Evolutionary conservation across 2,888 invertebrate species (phyloP).

Genomic region (Tachina fera): DNA sequence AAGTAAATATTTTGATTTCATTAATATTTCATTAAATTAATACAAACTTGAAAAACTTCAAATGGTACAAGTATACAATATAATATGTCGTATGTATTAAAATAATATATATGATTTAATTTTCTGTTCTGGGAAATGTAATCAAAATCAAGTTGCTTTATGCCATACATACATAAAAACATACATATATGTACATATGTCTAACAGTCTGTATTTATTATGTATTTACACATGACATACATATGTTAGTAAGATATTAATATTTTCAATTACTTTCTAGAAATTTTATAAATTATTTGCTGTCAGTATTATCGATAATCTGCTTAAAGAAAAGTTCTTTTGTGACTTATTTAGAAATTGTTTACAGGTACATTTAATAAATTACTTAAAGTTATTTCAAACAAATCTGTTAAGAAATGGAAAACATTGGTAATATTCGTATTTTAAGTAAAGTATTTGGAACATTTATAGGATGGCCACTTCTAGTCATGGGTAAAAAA

Average conservation of each 20-base stretch:
- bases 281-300: background rate
- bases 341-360: slow-evolving; percentile 53
- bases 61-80: background rate
- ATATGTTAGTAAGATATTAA: too few relatives aligned
- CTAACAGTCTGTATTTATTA: too few relatives aligned
- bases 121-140: background rate
- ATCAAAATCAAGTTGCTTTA: too few relatives aligned
- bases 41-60: background rate
- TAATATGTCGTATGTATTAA: background rate
- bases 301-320: slow-evolving; percentile 40
- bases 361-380: slow-evolving; percentile 60
- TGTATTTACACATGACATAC: too few relatives aligned
- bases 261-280: background rate
- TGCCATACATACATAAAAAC: too few relatives aligned
- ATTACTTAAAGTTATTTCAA: slow-evolving; percentile 66
- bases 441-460: background rate
- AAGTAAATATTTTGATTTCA: slow-evolving; percentile 1
- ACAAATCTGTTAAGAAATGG: slow-evolving; percentile 44
- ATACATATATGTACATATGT: too few relatives aligned
- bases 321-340: slow-evolving; percentile 19
- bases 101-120: slow-evolving; percentile 5
- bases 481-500: too few relatives aligned
- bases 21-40: slow-evolving; percentile 1
- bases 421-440: background rate
- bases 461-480: background rate